phyloP scores from a whole-genome alignment of 2,888 invertebrate genomes.

The Eumerus sabulonum region DNA sequence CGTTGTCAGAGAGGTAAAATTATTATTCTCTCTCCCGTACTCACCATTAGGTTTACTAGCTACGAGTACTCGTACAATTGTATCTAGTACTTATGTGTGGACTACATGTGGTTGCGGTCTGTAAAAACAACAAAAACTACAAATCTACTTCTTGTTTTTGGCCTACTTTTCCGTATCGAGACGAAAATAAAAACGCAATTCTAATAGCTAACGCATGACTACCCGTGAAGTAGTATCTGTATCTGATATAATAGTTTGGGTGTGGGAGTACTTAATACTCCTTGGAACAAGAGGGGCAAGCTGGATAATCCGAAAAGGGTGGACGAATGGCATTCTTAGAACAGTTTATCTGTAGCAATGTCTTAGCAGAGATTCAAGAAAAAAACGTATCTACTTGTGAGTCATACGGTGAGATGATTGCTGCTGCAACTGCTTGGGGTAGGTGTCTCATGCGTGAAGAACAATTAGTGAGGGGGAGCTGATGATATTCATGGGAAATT shows the following conservation, averaged over 20 bases:
- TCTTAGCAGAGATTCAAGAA: conserved; percentile 33
- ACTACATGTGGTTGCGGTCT: neutral
- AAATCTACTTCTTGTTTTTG: no score
- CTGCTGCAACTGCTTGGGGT: neutral
- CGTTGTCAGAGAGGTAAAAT: conserved; percentile 12
- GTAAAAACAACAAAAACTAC: no score
- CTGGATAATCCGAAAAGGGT: conserved; percentile 10
- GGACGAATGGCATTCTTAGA: neutral
- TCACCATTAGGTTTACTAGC: neutral
- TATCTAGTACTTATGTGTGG: conserved; percentile 8
- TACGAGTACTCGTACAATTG: conserved; percentile 7
- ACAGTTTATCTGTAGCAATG: neutral
- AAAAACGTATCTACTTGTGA: conserved; percentile 12
- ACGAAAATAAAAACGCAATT: conserved; percentile 27
- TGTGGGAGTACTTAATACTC: conserved; percentile 3
- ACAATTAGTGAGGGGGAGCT: conserved; percentile 2
- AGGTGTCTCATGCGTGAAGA: neutral
- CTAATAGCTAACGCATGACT: conserved; percentile 34
- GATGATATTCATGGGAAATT: conserved; percentile 37
- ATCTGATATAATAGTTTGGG: conserved; percentile 7
- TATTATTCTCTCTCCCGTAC: no score
- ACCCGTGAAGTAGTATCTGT: conserved; percentile 5
- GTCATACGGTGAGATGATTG: conserved; percentile 12
- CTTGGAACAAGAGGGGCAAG: conserved; percentile 10
- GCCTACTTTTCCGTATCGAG: neutral